Percentiles rank a stretch among this genome's conserved stretches.
These are phyloP conservation scores for Sminthopsis crassicaudata DNA, from an alignment of 2,113 vertebrate species.

Conservation along the genomic window DNA sequence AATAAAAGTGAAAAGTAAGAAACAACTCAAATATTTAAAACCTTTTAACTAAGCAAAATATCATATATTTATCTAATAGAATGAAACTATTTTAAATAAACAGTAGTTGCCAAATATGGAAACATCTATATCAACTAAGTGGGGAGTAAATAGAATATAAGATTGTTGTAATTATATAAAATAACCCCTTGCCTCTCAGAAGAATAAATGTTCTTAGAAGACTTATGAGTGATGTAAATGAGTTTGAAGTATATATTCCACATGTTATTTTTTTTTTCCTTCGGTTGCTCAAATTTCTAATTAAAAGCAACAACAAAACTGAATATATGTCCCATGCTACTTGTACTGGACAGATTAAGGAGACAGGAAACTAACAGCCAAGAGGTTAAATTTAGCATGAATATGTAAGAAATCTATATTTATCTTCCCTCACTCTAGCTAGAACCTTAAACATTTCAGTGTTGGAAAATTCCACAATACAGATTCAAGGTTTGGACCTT, in stretches of 20 bases:
- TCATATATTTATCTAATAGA: background rate
- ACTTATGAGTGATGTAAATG: background rate
- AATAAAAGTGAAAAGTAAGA: background rate
- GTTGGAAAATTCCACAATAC: background rate
- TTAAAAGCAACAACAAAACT: background rate
- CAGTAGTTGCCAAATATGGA: fast-evolving
- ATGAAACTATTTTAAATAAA: background rate
- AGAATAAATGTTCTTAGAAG: background rate
- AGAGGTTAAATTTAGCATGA: background rate
- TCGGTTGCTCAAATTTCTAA: background rate
- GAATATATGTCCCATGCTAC: background rate
- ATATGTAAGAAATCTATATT: background rate
- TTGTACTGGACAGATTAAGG: background rate
- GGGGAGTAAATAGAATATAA: background rate
- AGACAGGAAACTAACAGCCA: fast-evolving
- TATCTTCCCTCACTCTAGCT: background rate
- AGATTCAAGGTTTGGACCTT: background rate
- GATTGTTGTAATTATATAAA: background rate
- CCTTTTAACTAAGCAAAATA: background rate
- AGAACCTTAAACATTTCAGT: background rate
- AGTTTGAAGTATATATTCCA: background rate
- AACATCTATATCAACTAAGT: background rate
- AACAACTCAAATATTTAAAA: background rate
- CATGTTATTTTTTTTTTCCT: background rate
- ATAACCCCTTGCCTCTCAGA: background rate